Evolutionary conservation across 2,888 invertebrate genomes (phyloP), one percentile per base, ranked within the genome.

Genomic region (Hedya salicella): DNA sequence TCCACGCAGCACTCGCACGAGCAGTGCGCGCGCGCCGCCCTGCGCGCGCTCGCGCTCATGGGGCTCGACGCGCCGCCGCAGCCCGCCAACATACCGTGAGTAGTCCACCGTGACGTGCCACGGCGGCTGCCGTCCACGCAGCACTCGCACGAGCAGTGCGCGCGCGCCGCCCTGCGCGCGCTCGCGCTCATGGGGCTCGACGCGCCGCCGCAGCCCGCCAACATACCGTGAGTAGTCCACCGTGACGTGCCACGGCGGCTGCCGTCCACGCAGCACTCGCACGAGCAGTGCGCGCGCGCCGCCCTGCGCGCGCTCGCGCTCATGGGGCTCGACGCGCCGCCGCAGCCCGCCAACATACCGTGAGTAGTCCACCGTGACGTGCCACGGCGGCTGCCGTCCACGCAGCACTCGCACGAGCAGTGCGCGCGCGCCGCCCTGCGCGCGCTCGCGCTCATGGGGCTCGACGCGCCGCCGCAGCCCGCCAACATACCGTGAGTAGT

Each of bases 41-140:
- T 98, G 32, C 95, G 96, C 72, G 95, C 96, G 21, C 94, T 98
- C 68, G 95, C 96, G 68, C 96, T 97, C 87, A 94, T 97, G 89
- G 97, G 97, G 56, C 94, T 97, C 63, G 96, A 96, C 83, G 93
- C 94, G 74, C 91, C 89, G 39, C 36, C 62, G 40, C 65, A 32
- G 53, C 17, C 36, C 8, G 2, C 6, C 36, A 11, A 6, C 11
- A 36, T 36, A 36, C 36, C 36, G 36, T 36, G 11, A 8, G 36
- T 36, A 11, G 9, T 11, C 9, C 9, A 6, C 9, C 2, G 36
- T 36, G 36, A 36, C 2, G 56, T 50, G 63, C 40, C 32, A 73
- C 80, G 25, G 25, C 25, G 25, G 25, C 25, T 3, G 66, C 81
- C 83, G 62, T 62, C 11, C 54, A 14, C 49, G 17, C 49, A 19